Conservation (phyloP, 1,140 invertebrate species). For the Bombyx mori region DNA sequence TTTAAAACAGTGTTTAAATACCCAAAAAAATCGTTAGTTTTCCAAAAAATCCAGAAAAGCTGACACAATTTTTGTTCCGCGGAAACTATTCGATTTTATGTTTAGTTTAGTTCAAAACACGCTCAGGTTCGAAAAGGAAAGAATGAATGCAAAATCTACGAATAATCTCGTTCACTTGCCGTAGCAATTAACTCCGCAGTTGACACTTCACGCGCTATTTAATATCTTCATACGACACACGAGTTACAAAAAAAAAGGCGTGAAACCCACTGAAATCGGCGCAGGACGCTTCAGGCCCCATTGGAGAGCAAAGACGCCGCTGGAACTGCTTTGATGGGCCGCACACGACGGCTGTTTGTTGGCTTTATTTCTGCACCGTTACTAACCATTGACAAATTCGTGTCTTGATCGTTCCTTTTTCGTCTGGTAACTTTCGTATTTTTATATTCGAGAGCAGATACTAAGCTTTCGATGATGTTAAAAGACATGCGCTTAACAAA, state of each 20-base stretch:
- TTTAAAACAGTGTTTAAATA: too few relatives aligned
- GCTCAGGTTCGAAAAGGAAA: neutral
- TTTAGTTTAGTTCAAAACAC: neutral
- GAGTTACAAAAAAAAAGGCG: conserved; percentile 50
- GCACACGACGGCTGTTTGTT: conserved; percentile 37
- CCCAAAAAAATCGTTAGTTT: too few relatives aligned
- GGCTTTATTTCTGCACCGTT: conserved; percentile 9
- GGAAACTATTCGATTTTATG: neutral
- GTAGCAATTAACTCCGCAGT: conserved; percentile 37
- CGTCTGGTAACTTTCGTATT: too few relatives aligned
- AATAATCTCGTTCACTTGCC: neutral
- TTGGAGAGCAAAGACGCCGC: conserved; percentile 52
- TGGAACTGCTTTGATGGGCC: conserved; percentile 59
- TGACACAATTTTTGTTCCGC: neutral
- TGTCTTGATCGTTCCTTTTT: too few relatives aligned
- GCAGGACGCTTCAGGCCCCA: conserved; percentile 52
- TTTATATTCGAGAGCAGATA: too few relatives aligned
- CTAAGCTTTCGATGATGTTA: too few relatives aligned
- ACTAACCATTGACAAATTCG: conserved; percentile 2
- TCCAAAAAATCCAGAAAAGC: conserved; percentile 26
- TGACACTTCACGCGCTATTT: conserved; percentile 54
- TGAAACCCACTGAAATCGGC: conserved; percentile 60
- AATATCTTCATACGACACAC: conserved; percentile 34
- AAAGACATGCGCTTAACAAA: too few relatives aligned
- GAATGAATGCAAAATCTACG: neutral